Percentiles rank a stretch among this genome's conserved stretches.
These are phyloP conservation scores for Oasisia sp. DNA, from an alignment of 2,888 invertebrate species.

Conservation along the genomic window DNA sequence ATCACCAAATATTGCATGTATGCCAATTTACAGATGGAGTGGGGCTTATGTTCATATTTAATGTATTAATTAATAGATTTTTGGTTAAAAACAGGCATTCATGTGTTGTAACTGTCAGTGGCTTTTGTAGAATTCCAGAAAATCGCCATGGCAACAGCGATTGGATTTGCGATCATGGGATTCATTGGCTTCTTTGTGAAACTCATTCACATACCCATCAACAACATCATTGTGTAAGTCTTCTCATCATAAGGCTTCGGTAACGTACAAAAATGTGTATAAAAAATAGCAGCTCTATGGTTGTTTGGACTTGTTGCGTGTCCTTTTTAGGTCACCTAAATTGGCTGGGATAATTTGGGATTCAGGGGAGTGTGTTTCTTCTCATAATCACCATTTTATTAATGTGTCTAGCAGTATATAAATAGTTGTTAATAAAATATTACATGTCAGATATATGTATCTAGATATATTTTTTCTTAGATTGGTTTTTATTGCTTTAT, in stretches of 20 bases:
- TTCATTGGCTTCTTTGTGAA: conserved; percentile 99
- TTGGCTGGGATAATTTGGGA: background rate
- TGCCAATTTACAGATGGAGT: too few relatives aligned
- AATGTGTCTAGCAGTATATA: background rate
- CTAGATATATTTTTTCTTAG: background rate
- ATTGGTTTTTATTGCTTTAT: background rate
- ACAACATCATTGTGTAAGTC: conserved; percentile 70
- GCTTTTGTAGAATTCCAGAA: conserved; percentile 93
- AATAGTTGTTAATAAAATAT: background rate
- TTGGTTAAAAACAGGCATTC: too few relatives aligned
- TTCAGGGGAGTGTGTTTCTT: background rate
- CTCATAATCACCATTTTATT: background rate
- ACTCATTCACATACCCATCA: conserved; percentile 98
- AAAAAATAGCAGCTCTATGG: background rate
- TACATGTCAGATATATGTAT: background rate
- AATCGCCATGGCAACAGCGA: conserved; percentile 98
- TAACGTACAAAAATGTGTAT: background rate
- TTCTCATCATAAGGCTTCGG: conserved; percentile 17
- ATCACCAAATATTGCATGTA: too few relatives aligned
- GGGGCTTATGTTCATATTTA: too few relatives aligned
- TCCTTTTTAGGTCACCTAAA: background rate
- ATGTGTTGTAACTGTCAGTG: background rate
- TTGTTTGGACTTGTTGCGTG: background rate
- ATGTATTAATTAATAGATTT: too few relatives aligned
- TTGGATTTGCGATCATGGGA: conserved; percentile 99